Base-by-base conservation (phyloP, 1,140 invertebrate species). In the Drosophila parabipectinata region DNA sequence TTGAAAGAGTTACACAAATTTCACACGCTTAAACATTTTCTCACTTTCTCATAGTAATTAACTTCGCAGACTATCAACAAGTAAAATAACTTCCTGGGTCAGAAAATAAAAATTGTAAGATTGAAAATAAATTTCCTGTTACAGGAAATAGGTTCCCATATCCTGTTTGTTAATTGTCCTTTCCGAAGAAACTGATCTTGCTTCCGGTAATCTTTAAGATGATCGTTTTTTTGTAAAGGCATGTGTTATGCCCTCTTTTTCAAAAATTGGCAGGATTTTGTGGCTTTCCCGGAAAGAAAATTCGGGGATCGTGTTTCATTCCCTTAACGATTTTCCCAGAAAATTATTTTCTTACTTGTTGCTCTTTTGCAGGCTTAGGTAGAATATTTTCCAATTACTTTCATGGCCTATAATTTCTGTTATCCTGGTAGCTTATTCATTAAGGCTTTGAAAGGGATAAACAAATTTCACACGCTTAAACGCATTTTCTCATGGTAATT, bases 21-120 rank as follows among this genome's bases (percentile, higher is more conserved):
- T 50, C 64, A 50, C 32, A 37, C 61, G 45, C 48, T 21, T 51
- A 8, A 34, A 18, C 10, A 15, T 37, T 32, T 62, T 45, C 28
- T 32, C 48, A 61, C 47, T 63, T 55, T 63, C 60, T 52, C 60
- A 63, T 55, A 44, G 55, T 32, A 64, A 50, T 56, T 32, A 32
- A 4, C 47, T 67, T 67, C 24, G 15, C 53, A 63, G 30, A 15
- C 52, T 21, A 55, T 34, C 41, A 32, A 34, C 37, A 34, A 26
- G 30, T 54, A 21, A 21, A 21, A 1, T 18, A 21, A 21, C 21
- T 21, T 21, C 21, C 21, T 21, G 21, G 21, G 21, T 3, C 21
- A 21, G 21, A 21, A 21, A 21, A 21, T 21, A 3, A 21, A 21
- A 21, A 21, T 3, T 21, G 21, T 21, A 21, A 1, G 21, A 21